Evolutionary conservation across 2,888 invertebrate species (phyloP).

Genomic region (Aphidius colemani): DNA sequence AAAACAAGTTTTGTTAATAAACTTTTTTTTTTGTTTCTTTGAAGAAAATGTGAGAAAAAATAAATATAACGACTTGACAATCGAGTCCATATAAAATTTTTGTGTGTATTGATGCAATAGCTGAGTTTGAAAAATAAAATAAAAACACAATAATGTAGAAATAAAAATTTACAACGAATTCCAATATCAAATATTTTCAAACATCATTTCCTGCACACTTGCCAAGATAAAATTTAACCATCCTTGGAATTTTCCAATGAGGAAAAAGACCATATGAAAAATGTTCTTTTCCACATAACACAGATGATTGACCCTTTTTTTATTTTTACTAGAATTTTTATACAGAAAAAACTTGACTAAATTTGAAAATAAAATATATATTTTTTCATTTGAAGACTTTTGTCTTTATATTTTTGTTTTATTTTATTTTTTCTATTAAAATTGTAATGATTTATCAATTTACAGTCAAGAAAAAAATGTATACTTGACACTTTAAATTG

Average conservation of each 20-base stretch:
- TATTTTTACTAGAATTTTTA: not conserved
- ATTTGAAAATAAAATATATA: not conserved
- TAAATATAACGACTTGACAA: not conserved
- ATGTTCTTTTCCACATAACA: constrained; percentile 3
- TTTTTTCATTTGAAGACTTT: not conserved
- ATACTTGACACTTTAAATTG: not conserved
- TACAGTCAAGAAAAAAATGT: not conserved
- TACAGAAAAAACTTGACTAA: not conserved
- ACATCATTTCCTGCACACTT: not conserved
- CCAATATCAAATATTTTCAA: constrained; percentile 12
- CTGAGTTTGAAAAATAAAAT: not conserved
- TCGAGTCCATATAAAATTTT: not conserved
- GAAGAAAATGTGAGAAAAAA: constrained; percentile 1
- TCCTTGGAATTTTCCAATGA: constrained; percentile 4
- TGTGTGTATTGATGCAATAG: not conserved
- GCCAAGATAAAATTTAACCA: constrained; percentile 8
- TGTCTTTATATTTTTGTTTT: too few relatives aligned
- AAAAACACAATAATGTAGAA: too few relatives aligned
- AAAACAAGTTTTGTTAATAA: too few relatives aligned
- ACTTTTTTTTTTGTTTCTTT: not conserved
- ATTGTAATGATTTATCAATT: not conserved
- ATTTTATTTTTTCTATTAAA: not conserved
- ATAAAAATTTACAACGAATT: not conserved
- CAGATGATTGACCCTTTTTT: not conserved
- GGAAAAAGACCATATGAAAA: not conserved